Conservation (phyloP, 1,140 invertebrate genomes). For the Drosophila leontia region DNA sequence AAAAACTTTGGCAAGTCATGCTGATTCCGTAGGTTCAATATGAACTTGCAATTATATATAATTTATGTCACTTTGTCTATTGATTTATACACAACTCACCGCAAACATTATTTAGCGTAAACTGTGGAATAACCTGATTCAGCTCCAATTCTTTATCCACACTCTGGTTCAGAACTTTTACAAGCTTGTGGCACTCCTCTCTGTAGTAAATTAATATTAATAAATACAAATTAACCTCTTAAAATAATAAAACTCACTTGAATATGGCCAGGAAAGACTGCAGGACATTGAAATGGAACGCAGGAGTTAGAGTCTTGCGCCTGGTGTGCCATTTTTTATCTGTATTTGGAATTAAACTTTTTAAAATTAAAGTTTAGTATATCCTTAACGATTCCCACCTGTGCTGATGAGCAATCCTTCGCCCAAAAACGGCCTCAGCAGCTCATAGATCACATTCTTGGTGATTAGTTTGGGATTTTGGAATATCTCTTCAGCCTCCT, state of each 20-base stretch:
- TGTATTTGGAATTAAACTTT: not conserved
- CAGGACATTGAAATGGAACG: slow-evolving; percentile 94
- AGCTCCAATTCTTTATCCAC: slow-evolving; percentile 56
- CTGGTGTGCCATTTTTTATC: slow-evolving; percentile 90
- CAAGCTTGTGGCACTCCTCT: slow-evolving; percentile 65
- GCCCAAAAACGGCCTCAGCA: slow-evolving; percentile 89
- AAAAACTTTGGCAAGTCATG: slow-evolving; percentile 16
- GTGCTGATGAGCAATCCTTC: slow-evolving; percentile 88
- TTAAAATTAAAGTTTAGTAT: not conserved
- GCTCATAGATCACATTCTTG: slow-evolving; percentile 82
- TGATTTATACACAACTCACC: slow-evolving; percentile 84
- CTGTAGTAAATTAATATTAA: slow-evolving; percentile 10
- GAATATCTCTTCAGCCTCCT: slow-evolving; percentile 72
- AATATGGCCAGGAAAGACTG: slow-evolving; percentile 10
- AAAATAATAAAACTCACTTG: not conserved
- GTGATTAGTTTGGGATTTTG: slow-evolving; percentile 65
- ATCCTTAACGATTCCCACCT: slow-evolving; percentile 81
- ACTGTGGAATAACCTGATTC: slow-evolving; percentile 88
- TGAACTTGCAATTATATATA: not conserved
- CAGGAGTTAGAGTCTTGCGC: slow-evolving; percentile 93
- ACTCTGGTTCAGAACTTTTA: slow-evolving; percentile 49
- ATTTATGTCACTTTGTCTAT: not conserved
- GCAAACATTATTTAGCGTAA: slow-evolving; percentile 92
- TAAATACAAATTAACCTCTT: no score
- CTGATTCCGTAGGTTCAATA: not conserved